phyloP scores from a whole-genome alignment of 2,888 invertebrate species.

The Philereme vetulata region DNA sequence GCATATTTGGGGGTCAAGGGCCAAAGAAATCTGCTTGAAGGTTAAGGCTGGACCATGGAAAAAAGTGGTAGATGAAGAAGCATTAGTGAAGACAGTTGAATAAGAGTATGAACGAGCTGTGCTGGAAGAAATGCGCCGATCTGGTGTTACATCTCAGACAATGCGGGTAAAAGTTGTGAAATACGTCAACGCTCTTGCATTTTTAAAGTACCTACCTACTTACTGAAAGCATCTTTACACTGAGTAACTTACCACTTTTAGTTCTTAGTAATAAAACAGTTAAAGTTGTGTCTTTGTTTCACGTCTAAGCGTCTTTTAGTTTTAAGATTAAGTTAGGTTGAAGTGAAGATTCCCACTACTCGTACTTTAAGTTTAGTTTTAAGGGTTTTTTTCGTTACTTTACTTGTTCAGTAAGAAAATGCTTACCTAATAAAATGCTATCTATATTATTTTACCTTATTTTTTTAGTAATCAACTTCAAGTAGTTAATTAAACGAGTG shows the following conservation, averaged over 20 bases:
- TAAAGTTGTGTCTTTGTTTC: slow-evolving; percentile 16
- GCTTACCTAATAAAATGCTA: slow-evolving; percentile 5
- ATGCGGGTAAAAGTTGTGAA: slow-evolving; percentile 2
- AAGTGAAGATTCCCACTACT: slow-evolving; percentile 11
- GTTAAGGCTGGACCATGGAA: slow-evolving; percentile 46
- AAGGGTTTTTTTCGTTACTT: slow-evolving; percentile 2
- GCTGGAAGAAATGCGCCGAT: slow-evolving; percentile 45
- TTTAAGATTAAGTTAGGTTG: slow-evolving; percentile 18
- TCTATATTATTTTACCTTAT: slow-evolving; percentile 28
- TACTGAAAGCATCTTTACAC: slow-evolving; percentile 1
- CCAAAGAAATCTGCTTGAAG: slow-evolving; percentile 89
- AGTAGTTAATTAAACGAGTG: no score
- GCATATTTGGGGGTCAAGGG: slow-evolving; percentile 93
- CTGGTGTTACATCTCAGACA: slow-evolving; percentile 28
- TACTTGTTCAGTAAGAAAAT: background rate
- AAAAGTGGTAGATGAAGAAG: slow-evolving; percentile 45
- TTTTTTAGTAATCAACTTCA: background rate
- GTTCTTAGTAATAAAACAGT: slow-evolving; percentile 12
- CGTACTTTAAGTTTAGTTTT: slow-evolving; percentile 9
- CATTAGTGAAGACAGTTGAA: slow-evolving; percentile 52
- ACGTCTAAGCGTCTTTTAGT: slow-evolving; percentile 20
- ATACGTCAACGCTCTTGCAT: slow-evolving; percentile 21
- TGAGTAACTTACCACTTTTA: slow-evolving; percentile 13
- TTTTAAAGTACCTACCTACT: slow-evolving; percentile 2
- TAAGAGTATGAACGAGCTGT: slow-evolving; percentile 73